A percentile compares a stretch with the other conserved stretches of the same genome.
These are phyloP conservation scores for Trilocha varians DNA, from an alignment of 2,888 invertebrate genomes.

Conservation along the genomic window DNA sequence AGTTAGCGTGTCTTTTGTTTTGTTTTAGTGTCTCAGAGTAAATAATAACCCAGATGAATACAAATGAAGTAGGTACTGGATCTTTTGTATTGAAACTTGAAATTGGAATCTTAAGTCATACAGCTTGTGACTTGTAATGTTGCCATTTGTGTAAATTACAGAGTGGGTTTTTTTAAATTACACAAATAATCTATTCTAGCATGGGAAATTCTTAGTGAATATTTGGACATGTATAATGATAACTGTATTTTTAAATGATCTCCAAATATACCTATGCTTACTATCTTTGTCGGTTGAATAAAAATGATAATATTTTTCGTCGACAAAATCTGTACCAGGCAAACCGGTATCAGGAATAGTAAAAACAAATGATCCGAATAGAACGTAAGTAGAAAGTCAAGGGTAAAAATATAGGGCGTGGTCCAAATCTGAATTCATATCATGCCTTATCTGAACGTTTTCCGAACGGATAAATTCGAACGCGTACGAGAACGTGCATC, in stretches of 20 bases:
- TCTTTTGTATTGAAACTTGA: slow-evolving; percentile 13
- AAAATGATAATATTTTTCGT: background rate
- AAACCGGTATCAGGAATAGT: slow-evolving; percentile 9
- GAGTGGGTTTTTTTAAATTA: too few relatives aligned
- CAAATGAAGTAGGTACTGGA: slow-evolving; percentile 47
- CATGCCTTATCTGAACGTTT: slow-evolving; percentile 42
- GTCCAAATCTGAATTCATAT: slow-evolving; percentile 43
- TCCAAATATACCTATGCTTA: too few relatives aligned
- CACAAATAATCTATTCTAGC: too few relatives aligned
- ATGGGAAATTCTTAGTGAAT: too few relatives aligned
- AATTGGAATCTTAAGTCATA: too few relatives aligned
- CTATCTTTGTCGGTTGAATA: too few relatives aligned
- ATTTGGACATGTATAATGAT: too few relatives aligned
- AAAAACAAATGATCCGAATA: slow-evolving; percentile 10
- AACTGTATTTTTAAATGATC: too few relatives aligned
- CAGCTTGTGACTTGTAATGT: too few relatives aligned
- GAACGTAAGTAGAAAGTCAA: slow-evolving; percentile 21
- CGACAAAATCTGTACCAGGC: background rate
- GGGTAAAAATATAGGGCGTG: slow-evolving; percentile 33
- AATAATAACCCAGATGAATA: slow-evolving; percentile 60
- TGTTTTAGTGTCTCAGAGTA: slow-evolving; percentile 47
- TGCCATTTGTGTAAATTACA: too few relatives aligned
- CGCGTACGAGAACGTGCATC: slow-evolving; percentile 36
- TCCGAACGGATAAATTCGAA: slow-evolving; percentile 37
- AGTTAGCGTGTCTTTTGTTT: slow-evolving; percentile 65